A percentile compares a stretch with the other conserved stretches of the same genome.
phyloP scores from a whole-genome alignment of 2,113 vertebrate species.

The Lycaon pictus region DNA sequence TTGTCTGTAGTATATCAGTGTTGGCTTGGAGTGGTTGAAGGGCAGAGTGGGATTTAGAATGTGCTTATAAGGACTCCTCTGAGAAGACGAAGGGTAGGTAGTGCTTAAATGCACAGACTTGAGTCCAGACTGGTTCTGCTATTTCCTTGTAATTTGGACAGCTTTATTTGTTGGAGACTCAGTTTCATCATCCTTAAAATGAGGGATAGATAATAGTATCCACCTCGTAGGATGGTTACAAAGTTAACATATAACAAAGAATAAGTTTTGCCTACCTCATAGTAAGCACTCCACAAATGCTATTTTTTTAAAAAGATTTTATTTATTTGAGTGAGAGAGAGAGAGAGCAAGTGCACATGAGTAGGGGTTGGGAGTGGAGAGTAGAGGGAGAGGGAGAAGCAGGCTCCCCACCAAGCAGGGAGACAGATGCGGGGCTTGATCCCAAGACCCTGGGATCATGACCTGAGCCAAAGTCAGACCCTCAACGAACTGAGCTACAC shows the following conservation, averaged over 20 bases:
- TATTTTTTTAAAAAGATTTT: background rate
- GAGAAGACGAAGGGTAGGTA: background rate
- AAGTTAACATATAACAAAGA: background rate
- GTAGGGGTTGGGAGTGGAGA: too few relatives aligned
- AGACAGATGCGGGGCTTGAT: background rate
- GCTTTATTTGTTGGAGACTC: background rate
- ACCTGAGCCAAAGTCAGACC: background rate
- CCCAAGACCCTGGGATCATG: background rate
- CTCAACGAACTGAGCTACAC: background rate
- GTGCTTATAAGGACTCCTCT: background rate
- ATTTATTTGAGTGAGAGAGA: background rate
- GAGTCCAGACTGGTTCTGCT: background rate
- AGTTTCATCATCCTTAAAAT: conserved; percentile 31
- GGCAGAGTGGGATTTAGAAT: background rate
- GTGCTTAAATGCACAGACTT: background rate
- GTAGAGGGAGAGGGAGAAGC: background rate
- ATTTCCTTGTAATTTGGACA: background rate
- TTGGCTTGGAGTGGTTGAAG: background rate
- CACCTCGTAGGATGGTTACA: background rate
- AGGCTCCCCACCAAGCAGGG: too few relatives aligned
- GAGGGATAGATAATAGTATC: background rate
- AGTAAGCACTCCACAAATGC: background rate
- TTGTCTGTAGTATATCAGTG: background rate
- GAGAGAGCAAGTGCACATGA: too few relatives aligned
- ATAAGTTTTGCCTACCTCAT: background rate